Conservation (phyloP, 64 coral and sea anemone genomes). For the Actinia tenebrosa region DNA sequence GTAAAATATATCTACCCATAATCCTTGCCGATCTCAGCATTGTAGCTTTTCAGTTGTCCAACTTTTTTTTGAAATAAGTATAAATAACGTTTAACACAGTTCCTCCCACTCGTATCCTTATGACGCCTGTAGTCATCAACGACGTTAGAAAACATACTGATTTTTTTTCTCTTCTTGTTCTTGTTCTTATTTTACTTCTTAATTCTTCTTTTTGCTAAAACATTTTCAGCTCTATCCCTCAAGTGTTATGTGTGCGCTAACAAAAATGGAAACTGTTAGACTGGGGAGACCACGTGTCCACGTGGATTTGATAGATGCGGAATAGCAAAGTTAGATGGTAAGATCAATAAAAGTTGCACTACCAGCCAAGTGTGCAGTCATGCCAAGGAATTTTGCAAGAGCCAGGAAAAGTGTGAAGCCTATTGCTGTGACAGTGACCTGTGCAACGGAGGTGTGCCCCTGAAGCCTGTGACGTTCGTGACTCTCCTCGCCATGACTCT, state of each 20-base stretch:
- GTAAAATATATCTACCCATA: no score
- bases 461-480: neutral
- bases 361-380: neutral
- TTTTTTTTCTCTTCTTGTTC: no score
- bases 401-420: neutral
- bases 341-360: neutral
- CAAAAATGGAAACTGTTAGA: neutral
- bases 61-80: no score
- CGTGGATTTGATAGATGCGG: neutral
- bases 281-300: neutral
- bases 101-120: no score
- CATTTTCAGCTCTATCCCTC: neutral
- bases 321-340: neutral
- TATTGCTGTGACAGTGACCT: neutral
- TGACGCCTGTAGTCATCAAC: no score
- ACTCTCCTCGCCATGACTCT: neutral
- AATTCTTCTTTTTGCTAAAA: no score
- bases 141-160: no score
- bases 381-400: neutral
- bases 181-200: no score
- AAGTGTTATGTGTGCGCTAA: neutral
- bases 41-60: no score
- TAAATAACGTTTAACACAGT: no score
- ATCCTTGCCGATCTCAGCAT: no score
- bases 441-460: neutral